These are phyloP conservation scores for Hoplias malabaricus DNA, from an alignment of 2,113 vertebrate species.

Conservation along the genomic window DNA sequence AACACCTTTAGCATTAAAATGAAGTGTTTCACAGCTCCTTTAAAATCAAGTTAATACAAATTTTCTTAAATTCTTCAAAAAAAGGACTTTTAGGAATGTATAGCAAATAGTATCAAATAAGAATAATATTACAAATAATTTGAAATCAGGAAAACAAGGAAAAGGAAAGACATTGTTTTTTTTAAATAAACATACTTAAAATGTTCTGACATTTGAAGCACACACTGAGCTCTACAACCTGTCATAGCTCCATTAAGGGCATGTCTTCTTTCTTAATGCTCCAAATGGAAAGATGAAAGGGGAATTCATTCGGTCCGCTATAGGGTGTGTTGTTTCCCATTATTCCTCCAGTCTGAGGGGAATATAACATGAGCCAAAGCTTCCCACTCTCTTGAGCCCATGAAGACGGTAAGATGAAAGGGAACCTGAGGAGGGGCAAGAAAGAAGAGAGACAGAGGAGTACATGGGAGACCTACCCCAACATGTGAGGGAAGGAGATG, in stretches of 20 bases:
- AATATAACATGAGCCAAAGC: neutral
- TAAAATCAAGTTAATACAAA: no score
- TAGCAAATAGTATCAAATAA: no score
- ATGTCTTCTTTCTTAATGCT: neutral
- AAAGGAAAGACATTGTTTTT: no score
- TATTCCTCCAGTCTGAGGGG: neutral
- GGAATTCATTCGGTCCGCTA: neutral
- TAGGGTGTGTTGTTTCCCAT: neutral
- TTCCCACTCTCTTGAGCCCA: neutral
- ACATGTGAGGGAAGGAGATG: slow-evolving; percentile 22
- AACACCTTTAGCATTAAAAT: no score
- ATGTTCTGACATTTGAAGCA: no score
- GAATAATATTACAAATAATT: no score
- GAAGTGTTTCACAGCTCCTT: no score
- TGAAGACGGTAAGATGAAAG: slow-evolving; percentile 14
- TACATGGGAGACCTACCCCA: neutral
- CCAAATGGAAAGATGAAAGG: neutral
- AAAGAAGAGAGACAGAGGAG: slow-evolving; percentile 8
- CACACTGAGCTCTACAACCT: no score
- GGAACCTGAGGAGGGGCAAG: neutral
- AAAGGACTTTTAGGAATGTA: no score
- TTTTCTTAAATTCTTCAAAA: no score
- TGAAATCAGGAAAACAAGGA: no score
- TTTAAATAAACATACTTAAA: no score
- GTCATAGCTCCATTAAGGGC: neutral